A percentile compares a stretch with the other conserved stretches of the same genome.
Conservation (phyloP, 2,797 vertebrate genomes). For the Rhynchonycteris naso region DNA sequence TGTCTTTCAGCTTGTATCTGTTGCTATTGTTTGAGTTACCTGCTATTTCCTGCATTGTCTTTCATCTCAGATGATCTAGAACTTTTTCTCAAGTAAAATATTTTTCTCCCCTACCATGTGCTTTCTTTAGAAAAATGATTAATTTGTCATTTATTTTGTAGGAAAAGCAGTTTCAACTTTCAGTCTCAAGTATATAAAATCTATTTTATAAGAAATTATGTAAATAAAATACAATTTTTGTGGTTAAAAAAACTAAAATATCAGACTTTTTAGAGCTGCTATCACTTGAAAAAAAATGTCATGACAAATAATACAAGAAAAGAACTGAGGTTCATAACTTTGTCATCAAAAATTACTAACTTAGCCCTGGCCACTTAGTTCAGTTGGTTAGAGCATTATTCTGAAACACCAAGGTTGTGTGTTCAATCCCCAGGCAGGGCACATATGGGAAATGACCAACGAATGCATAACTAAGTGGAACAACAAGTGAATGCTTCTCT, state of each 20-base stretch:
- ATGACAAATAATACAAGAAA: neutral
- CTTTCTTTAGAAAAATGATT: neutral
- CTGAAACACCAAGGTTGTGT: too few species aligned
- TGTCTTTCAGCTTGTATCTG: neutral
- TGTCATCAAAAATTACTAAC: neutral
- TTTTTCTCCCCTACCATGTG: neutral
- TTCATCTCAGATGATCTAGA: neutral
- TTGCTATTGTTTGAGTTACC: neutral
- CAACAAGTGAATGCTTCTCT: too few species aligned
- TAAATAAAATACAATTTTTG: constrained; percentile 4
- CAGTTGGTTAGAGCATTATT: too few species aligned
- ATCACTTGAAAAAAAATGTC: constrained; percentile 9
- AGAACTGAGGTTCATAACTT: neutral
- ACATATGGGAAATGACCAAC: too few species aligned
- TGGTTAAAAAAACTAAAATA: neutral
- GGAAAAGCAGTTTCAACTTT: neutral
- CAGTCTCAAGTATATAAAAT: neutral
- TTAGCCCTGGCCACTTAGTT: neutral
- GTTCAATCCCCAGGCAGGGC: too few species aligned
- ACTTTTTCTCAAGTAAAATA: neutral
- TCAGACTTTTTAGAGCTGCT: constrained; percentile 2
- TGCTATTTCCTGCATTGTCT: neutral
- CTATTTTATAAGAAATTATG: neutral
- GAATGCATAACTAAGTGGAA: too few species aligned
- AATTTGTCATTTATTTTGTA: neutral